Conservation (phyloP, 2,797 vertebrate genomes). For the Mustela erminea region DNA sequence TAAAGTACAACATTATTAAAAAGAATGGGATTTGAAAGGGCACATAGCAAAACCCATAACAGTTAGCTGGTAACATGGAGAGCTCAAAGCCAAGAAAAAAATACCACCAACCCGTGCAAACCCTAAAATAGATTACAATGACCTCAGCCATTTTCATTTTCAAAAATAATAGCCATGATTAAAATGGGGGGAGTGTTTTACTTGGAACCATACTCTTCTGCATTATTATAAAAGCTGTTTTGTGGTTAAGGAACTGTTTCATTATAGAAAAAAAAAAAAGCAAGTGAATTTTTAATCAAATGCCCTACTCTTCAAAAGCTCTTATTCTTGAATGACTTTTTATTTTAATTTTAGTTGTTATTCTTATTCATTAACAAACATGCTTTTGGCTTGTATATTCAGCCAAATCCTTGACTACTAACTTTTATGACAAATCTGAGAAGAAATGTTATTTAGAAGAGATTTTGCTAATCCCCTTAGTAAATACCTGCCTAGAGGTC, state of each 20-base stretch:
- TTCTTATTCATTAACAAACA: conserved; percentile 71
- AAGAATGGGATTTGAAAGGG: conserved; percentile 75
- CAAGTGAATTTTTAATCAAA: conserved; percentile 81
- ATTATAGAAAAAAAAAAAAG: conserved; percentile 58
- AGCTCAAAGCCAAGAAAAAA: conserved; percentile 82
- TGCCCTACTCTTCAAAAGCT: conserved; percentile 74
- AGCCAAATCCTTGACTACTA: conserved; percentile 53
- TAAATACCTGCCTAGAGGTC: conserved; percentile 22
- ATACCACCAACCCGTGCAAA: conserved; percentile 82
- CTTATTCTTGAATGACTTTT: conserved; percentile 73
- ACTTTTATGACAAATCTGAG: conserved; percentile 63
- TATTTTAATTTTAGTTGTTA: conserved; percentile 75
- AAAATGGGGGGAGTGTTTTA: conserved; percentile 78
- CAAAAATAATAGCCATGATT: conserved; percentile 84
- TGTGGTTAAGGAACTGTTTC: conserved; percentile 80
- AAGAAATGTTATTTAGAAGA: conserved; percentile 57
- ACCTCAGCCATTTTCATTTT: conserved; percentile 83
- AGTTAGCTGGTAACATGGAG: conserved; percentile 78
- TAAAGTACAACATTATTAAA: conserved; percentile 55
- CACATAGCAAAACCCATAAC: conserved; percentile 78
- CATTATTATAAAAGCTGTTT: conserved; percentile 75
- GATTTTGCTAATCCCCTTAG: conserved; percentile 64
- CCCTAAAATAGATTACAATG: conserved; percentile 82
- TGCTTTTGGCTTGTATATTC: conserved; percentile 57
- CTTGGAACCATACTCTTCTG: conserved; percentile 69